These are phyloP conservation scores for Norana najaformis DNA, from an alignment of 2,888 invertebrate species.

Conservation along the genomic window DNA sequence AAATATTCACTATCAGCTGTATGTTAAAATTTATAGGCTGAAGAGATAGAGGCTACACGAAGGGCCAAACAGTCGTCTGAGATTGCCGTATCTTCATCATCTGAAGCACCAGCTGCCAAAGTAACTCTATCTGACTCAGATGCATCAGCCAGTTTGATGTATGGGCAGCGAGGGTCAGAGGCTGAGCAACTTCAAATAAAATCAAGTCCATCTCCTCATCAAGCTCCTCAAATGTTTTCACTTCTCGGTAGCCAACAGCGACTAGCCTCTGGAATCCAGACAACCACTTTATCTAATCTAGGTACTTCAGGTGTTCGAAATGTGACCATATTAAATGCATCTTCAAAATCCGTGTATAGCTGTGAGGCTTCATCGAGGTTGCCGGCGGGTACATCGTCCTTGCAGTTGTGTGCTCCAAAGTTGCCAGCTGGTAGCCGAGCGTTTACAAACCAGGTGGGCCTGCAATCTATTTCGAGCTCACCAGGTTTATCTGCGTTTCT, in stretches of 20 bases:
- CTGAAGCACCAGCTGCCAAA: background rate
- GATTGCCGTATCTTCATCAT: background rate
- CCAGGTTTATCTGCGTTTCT: background rate
- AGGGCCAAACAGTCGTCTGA: background rate
- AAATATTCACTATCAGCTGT: background rate
- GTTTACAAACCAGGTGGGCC: background rate
- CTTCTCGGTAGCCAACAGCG: background rate
- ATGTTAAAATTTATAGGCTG: background rate
- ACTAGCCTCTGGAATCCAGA: background rate
- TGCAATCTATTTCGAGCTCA: background rate
- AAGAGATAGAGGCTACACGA: conserved; percentile 5
- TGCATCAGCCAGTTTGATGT: background rate
- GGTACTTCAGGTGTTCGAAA: background rate
- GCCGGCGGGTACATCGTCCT: background rate
- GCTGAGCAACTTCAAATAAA: background rate
- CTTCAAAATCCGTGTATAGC: background rate
- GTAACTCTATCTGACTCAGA: background rate
- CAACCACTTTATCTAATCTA: background rate
- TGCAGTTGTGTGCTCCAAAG: background rate
- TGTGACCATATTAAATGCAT: background rate
- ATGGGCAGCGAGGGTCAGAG: background rate
- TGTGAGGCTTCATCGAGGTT: background rate
- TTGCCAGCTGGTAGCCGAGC: background rate
- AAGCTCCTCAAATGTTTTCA: background rate
- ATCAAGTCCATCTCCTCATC: conserved; percentile 6